Evolutionary conservation across 1,140 invertebrate genomes (phyloP), one percentile per base, ranked within the genome.

Genomic region (Drosophila arizonae): DNA sequence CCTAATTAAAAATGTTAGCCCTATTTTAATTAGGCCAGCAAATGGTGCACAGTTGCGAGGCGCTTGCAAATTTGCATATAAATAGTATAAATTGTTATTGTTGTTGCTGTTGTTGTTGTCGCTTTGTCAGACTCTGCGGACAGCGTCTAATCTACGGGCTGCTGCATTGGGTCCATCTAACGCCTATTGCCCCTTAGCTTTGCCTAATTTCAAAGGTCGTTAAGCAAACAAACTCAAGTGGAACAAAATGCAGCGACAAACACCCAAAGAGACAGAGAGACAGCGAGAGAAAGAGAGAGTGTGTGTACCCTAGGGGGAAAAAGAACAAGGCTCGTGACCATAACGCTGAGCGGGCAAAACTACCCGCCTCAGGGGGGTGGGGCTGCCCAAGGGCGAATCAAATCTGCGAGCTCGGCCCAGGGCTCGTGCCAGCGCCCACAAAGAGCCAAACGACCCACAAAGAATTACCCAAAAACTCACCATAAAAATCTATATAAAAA

Each of bases 221-320:
- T 90, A 90, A 90, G 79, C 89, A 90, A 90, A 90, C 89, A 90
- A 89, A 90, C 89, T 90, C 81, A 90, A 90, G 89, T 90, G 89
- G 85, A 90, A 90, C 89, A 79, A 87, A 87, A 87, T 87, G 76
- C 84, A 76, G 43, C 61, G 66, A 76, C 64, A 87, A 50, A 58
- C 46, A 46, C 43, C 51, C 55, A 66, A 63, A 78, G 52, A 48
- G 21, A 17, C 57, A 68, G 8, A 43, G 26, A 41, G 43, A 58
- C 36, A 41, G 45, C 45, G 58, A 30, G 58, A 30, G 50, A 62
- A 39, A 30, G 15, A 64, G 39, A 54, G 41, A 17, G 28, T 17
- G 51, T 1, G n/a, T 33, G 28, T 39, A 28, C 39, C 69, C 69
- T 24, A 13, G 46, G 69, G 69, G 55, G 62, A 41, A 55, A 33